Conservation (phyloP, 2,113 vertebrate species). For the Nibea coibor region DNA sequence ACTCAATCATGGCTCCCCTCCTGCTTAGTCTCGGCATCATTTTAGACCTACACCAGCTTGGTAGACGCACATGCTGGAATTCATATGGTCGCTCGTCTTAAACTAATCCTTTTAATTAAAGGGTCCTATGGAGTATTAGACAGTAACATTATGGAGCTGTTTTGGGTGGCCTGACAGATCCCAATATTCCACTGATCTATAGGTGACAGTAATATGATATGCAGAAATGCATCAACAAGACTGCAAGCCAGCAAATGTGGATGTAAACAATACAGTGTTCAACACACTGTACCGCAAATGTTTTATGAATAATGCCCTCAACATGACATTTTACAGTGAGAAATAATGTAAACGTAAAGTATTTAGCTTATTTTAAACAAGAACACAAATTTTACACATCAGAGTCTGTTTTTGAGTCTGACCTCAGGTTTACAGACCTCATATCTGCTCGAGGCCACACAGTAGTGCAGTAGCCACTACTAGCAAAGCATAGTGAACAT, state of each 20-base stretch:
- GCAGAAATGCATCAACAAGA: background rate
- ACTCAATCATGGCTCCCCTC: conserved; percentile 9
- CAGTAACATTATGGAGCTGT: background rate
- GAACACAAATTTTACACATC: too few relatives aligned
- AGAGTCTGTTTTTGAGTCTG: too few relatives aligned
- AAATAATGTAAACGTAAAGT: too few relatives aligned
- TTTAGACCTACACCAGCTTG: background rate
- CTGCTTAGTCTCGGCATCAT: conserved; percentile 1
- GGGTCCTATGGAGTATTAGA: background rate
- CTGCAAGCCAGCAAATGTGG: background rate
- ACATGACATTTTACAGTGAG: background rate
- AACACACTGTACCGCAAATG: background rate
- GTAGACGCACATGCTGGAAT: background rate
- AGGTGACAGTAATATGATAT: background rate
- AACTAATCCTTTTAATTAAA: conserved; percentile 33
- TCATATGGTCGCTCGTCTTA: conserved; percentile 1
- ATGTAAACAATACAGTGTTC: background rate
- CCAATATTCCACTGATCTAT: background rate
- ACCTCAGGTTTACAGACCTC: too few relatives aligned
- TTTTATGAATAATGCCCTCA: background rate
- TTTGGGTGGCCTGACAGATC: background rate
- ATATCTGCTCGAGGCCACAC: too few relatives aligned
- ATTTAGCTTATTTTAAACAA: too few relatives aligned
- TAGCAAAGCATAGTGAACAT: background rate
- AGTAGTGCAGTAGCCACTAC: background rate